phyloP scores from a whole-genome alignment of 1,140 invertebrate genomes.

The Formica selysi region DNA sequence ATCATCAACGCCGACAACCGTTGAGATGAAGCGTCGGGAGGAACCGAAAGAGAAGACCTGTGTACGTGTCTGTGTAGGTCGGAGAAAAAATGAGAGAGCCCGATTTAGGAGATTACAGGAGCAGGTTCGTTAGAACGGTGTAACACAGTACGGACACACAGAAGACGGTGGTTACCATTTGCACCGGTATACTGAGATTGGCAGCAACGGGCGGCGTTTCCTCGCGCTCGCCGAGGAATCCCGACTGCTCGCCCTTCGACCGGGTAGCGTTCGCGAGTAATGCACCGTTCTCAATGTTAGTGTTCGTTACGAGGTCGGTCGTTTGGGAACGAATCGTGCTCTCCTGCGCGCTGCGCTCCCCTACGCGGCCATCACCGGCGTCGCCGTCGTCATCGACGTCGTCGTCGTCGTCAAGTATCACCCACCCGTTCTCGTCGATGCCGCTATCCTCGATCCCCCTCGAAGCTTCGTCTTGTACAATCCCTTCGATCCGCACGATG shows the following conservation, averaged over 20 bases:
- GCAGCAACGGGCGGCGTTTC: conserved; percentile 70
- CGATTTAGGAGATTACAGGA: conserved; percentile 78
- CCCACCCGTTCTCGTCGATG: conserved; percentile 76
- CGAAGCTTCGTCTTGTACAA: conserved; percentile 42
- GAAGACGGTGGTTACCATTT: conserved; percentile 86
- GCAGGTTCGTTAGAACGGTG: conserved; percentile 85
- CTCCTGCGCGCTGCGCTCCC: conserved; percentile 83
- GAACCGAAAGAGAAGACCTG: background rate
- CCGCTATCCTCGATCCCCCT: conserved; percentile 48
- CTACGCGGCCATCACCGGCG: conserved; percentile 37
- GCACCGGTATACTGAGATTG: conserved; percentile 83
- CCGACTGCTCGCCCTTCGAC: conserved; percentile 75
- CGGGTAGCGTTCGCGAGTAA: conserved; percentile 78
- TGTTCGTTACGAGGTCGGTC: conserved; percentile 70
- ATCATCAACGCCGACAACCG: conserved; percentile 58
- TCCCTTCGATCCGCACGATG: background rate
- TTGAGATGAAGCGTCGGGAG: background rate
- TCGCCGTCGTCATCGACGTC: background rate
- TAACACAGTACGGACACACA: conserved; percentile 86
- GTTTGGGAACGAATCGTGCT: conserved; percentile 75
- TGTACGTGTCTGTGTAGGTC: conserved; percentile 31
- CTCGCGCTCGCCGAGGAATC: conserved; percentile 71
- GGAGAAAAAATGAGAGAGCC: conserved; percentile 4
- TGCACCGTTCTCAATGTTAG: conserved; percentile 75
- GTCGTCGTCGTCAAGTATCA: conserved; percentile 64